A percentile compares a stretch with the other conserved stretches of the same genome.
These are phyloP conservation scores for Agapornis roseicollis DNA, from an alignment of 2,113 vertebrate genomes.

Conservation along the genomic window DNA sequence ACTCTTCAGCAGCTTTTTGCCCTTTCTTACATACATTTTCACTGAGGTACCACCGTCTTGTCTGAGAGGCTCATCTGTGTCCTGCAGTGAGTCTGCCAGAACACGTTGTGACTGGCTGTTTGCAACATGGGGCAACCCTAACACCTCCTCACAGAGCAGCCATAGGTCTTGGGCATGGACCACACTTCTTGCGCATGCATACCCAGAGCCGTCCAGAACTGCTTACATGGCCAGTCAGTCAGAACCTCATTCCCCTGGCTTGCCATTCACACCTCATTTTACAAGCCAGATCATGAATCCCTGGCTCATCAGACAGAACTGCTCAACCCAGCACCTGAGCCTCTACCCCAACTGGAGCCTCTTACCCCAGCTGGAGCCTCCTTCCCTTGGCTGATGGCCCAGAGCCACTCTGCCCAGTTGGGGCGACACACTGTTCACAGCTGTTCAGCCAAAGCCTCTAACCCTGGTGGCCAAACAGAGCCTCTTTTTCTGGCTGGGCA, in stretches of 20 bases:
- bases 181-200: not conserved
- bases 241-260: not conserved
- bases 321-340: accelerated
- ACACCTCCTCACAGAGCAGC: not conserved
- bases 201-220: not conserved
- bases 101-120: not conserved
- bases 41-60: not conserved
- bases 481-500: not conserved
- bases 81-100: not conserved
- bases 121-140: not conserved
- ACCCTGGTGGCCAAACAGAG: not conserved
- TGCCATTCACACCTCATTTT: not conserved
- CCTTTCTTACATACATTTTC: not conserved
- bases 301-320: not conserved
- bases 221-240: accelerated
- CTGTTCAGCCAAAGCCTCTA: not conserved
- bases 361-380: not conserved
- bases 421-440: not conserved
- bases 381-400: not conserved
- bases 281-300: not conserved
- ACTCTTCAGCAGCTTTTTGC: not conserved
- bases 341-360: not conserved
- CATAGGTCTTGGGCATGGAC: not conserved
- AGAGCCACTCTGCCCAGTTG: not conserved
- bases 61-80: not conserved